Evolutionary conservation across 2,113 vertebrate genomes (phyloP).

Genomic region (Cygnus atratus): DNA sequence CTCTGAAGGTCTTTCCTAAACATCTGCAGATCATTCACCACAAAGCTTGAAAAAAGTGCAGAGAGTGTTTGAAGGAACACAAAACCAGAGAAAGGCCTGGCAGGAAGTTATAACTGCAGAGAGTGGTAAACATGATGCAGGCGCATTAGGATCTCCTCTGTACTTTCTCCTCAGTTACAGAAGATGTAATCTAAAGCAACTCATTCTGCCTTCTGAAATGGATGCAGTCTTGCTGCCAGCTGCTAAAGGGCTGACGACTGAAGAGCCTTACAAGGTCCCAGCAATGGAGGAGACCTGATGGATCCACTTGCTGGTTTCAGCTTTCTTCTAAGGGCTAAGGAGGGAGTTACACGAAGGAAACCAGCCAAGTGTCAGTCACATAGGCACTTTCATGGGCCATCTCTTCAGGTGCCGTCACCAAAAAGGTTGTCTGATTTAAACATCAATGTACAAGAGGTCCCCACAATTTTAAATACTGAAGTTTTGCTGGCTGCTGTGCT

Average conservation of each 20-base stretch:
- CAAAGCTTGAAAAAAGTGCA: background rate
- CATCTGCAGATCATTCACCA: slow-evolving; percentile 6
- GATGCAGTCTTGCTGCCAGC: background rate
- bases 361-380: background rate
- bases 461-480: background rate
- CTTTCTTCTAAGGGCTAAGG: background rate
- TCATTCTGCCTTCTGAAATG: background rate
- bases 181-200: background rate
- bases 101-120: background rate
- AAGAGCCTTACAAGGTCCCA: background rate
- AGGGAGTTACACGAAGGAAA: background rate
- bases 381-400: background rate
- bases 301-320: background rate
- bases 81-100: background rate
- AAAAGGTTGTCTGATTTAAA: background rate
- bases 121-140: background rate
- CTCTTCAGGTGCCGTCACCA: background rate
- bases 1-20: background rate
- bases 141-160: background rate
- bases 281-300: background rate
- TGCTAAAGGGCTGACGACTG: background rate
- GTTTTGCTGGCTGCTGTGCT: background rate
- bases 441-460: background rate
- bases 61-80: background rate
- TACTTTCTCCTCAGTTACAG: background rate